Evolutionary conservation across 2,888 invertebrate genomes (phyloP).

Genomic region (Micropterix aruncella): DNA sequence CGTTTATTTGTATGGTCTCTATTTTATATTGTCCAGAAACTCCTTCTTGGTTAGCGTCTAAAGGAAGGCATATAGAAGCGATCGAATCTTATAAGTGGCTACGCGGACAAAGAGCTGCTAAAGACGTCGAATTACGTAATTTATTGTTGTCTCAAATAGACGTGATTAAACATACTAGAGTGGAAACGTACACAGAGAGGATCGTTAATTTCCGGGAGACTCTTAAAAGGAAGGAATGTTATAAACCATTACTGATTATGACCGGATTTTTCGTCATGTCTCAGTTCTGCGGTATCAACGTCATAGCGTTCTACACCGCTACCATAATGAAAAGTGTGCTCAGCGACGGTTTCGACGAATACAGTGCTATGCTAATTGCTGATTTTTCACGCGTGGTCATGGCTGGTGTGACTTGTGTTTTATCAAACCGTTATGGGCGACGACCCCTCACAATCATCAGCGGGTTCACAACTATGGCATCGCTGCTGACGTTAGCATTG

Average conservation of each 20-base stretch:
- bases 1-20: constrained; percentile 33
- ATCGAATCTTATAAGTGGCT: constrained; percentile 42
- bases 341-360: constrained; percentile 41
- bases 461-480: constrained; percentile 42
- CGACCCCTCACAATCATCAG: constrained; percentile 49
- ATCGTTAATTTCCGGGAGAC: constrained; percentile 19
- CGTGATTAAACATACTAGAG: background rate
- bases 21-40: constrained; percentile 46
- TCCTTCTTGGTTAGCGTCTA: constrained; percentile 48
- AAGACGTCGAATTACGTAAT: constrained; percentile 32
- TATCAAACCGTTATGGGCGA: constrained; percentile 44
- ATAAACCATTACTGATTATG: constrained; percentile 46
- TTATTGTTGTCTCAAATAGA: constrained; percentile 19
- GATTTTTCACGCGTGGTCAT: constrained; percentile 47
- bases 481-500: constrained; percentile 38
- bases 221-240: constrained; percentile 39
- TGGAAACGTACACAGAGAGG: background rate
- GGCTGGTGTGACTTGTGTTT: constrained; percentile 42
- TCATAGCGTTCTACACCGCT: constrained; percentile 56
- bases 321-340: constrained; percentile 44
- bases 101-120: constrained; percentile 31
- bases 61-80: constrained; percentile 37
- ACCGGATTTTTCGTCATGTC: constrained; percentile 48
- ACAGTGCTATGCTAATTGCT: constrained; percentile 49
- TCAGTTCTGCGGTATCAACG: constrained; percentile 57